Evolutionary conservation across 1,140 invertebrate genomes (phyloP), one percentile per base, ranked within the genome.

Genomic region (Gryon sp.): DNA sequence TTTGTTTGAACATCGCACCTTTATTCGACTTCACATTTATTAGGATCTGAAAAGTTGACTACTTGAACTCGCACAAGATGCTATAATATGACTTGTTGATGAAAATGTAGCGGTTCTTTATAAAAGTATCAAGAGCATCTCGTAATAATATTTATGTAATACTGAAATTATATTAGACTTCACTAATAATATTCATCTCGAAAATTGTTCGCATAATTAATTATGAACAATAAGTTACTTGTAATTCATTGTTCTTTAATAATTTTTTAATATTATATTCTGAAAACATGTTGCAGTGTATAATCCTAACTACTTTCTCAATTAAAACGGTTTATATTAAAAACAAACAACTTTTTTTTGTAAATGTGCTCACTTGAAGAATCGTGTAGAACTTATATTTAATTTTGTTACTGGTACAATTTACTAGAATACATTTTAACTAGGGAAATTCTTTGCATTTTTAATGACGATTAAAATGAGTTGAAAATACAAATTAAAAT

Each of bases 91-190:
- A 24, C 22, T 24, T 7, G 7, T 3, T 24, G n/a, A 15, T 52
- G 32, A 7, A 40, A 26, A 55, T 50, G 22, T 24, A 24, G 30
- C 22, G 18, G 48, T 36, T 36, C 28, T 50, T 28, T n/a, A 20
- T 32, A 14, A 12, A 38, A 7, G 12, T 4, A 18, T 32, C 48
- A 19, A 38, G 32, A 14, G 34, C 28, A n/a, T 38, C 48, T 36
- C 12, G n/a, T 53, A 53, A 53, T 26, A 53, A 53, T 53, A 53
- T 53, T 53, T 38, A 53, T 38, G 32, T 53, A 53, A 38, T 41
- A 28, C 41, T 12, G 36, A 41, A 41, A 18, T 22, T 22, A 24
- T 53, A 53, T 38, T 53, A 26, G 24, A 38, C 32, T 53, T 24
- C 20, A n/a, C n/a, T 19, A 24, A 36, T n/a, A 52, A 40, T 41